These are phyloP conservation scores for Macheiramphus alcinus DNA, from an alignment of 2,113 vertebrate species.

Conservation along the genomic window DNA sequence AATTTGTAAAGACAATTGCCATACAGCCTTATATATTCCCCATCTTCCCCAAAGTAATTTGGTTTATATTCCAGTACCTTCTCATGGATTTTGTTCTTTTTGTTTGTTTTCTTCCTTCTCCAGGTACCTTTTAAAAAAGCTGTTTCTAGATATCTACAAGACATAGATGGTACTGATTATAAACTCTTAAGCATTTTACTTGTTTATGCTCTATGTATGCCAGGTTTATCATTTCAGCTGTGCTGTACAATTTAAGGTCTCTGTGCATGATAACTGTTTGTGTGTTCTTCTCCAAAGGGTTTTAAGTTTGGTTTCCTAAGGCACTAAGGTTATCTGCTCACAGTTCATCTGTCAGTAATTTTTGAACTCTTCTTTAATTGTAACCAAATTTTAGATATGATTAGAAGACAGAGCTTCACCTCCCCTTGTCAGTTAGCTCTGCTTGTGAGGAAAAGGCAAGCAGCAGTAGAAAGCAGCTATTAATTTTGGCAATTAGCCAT, in stretches of 20 bases:
- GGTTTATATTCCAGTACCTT: background rate
- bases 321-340: background rate
- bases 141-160: background rate
- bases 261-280: background rate
- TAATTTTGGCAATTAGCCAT: background rate
- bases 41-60: background rate
- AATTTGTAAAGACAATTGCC: background rate
- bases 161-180: background rate
- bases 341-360: background rate
- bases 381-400: background rate
- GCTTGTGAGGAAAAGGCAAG: background rate
- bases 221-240: background rate
- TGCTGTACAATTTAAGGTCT: background rate
- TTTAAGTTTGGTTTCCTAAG: background rate
- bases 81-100: background rate
- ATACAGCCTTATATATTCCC: background rate
- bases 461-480: background rate
- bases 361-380: background rate
- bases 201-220: background rate
- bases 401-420: background rate
- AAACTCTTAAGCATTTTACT: background rate
- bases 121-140: background rate
- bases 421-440: background rate
- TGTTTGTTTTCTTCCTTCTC: background rate
- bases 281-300: background rate